Evolutionary conservation across 2,888 invertebrate species (phyloP).

Genomic region (Watsonalla binaria): DNA sequence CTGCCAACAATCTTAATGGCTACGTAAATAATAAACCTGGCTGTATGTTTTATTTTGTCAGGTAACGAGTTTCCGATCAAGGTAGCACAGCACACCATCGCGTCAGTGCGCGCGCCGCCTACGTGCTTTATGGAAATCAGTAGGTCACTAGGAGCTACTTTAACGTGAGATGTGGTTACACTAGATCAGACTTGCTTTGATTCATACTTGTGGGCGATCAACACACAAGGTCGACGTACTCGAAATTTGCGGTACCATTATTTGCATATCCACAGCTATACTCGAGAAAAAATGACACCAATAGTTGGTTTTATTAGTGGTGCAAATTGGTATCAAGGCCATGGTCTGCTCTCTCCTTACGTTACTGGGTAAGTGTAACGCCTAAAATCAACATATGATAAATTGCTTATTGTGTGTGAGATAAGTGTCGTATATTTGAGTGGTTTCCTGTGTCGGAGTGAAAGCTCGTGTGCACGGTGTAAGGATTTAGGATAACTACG

Average conservation of each 20-base stretch:
- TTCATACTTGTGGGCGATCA: conserved; percentile 63
- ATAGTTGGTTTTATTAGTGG: conserved; percentile 50
- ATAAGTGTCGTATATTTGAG: conserved; percentile 69
- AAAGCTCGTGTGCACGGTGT: conserved; percentile 51
- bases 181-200: conserved; percentile 59
- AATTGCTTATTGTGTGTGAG: conserved; percentile 72
- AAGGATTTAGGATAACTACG: conserved; percentile 52
- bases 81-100: neutral
- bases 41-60: neutral
- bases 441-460: conserved; percentile 71
- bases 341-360: conserved; percentile 60
- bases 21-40: neutral
- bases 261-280: conserved; percentile 68
- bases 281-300: conserved; percentile 67
- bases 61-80: neutral
- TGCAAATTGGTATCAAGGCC: conserved; percentile 75
- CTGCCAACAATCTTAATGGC: neutral
- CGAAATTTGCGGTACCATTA: conserved; percentile 70
- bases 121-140: conserved; percentile 69
- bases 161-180: conserved; percentile 39
- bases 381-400: conserved; percentile 72
- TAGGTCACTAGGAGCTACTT: conserved; percentile 71
- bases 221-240: conserved; percentile 71
- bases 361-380: conserved; percentile 77
- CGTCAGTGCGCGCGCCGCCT: conserved; percentile 38